Conservation (phyloP, 2,113 vertebrate genomes). For the Numenius arquata region DNA sequence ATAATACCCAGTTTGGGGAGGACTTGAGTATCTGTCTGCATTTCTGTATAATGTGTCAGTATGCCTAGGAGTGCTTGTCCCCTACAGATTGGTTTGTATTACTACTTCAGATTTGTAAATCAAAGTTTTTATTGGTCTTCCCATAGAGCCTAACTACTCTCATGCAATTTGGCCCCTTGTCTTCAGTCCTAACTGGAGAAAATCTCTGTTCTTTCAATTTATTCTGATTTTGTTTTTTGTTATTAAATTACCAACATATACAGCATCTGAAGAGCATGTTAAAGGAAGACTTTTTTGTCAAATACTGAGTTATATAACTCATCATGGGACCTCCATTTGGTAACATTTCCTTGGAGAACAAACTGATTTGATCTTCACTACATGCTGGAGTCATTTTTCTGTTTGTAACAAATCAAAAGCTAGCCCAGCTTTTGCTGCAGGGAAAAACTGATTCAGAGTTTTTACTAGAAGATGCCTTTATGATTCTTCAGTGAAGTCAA, state of each 20-base stretch:
- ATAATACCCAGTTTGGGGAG: background rate
- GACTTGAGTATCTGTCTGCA: background rate
- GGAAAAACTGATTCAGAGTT: background rate
- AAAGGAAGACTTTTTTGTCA: background rate
- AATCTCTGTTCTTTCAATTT: background rate
- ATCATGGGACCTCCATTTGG: background rate
- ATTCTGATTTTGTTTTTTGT: background rate
- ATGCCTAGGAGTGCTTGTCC: background rate
- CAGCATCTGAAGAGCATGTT: background rate
- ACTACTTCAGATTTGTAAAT: background rate
- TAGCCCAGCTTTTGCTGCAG: background rate
- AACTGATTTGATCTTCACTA: background rate
- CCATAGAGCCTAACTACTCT: background rate
- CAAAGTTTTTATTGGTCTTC: background rate
- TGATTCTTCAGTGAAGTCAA: background rate
- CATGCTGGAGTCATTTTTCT: background rate
- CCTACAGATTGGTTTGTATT: background rate
- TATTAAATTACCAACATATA: background rate
- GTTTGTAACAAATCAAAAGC: background rate
- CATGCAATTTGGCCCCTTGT: background rate
- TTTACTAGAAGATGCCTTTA: background rate
- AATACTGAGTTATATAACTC: background rate
- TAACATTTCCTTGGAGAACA: background rate
- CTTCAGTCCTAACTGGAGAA: background rate
- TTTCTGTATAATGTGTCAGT: background rate